phyloP scores from a whole-genome alignment of 2,113 vertebrate species.

The Coturnix japonica region DNA sequence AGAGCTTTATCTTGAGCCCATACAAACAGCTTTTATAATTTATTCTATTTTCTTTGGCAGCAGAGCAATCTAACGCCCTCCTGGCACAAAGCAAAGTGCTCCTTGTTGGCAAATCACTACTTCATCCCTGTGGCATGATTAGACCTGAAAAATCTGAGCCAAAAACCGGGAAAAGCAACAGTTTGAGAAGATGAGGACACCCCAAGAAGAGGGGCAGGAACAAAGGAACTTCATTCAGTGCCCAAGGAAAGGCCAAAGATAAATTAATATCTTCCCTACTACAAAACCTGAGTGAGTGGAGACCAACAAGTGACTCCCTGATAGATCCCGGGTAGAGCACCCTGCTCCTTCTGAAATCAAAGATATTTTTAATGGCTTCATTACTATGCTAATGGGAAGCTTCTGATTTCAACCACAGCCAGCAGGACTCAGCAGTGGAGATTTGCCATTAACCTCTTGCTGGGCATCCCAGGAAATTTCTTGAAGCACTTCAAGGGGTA shows the following conservation, averaged over 20 bases:
- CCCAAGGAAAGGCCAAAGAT: not conserved
- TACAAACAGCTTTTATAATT: not conserved
- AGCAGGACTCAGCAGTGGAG: not conserved
- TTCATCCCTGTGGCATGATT: fast-evolving
- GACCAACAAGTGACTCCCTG: fast-evolving
- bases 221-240: not conserved
- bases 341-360: not conserved
- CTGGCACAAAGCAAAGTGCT: fast-evolving
- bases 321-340: not conserved
- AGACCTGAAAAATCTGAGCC: not conserved
- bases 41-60: not conserved
- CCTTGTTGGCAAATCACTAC: not conserved
- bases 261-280: not conserved
- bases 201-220: not conserved
- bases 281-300: not conserved
- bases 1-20: not conserved
- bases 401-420: not conserved
- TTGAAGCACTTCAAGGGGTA: not conserved
- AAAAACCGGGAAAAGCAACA: not conserved
- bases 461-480: not conserved
- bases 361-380: not conserved
- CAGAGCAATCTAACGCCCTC: fast-evolving
- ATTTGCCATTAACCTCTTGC: not conserved
- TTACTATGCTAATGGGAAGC: not conserved
- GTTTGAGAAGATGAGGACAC: fast-evolving